phyloP scores from a whole-genome alignment of 2,888 invertebrate genomes.

The Nymphalis urticae region DNA sequence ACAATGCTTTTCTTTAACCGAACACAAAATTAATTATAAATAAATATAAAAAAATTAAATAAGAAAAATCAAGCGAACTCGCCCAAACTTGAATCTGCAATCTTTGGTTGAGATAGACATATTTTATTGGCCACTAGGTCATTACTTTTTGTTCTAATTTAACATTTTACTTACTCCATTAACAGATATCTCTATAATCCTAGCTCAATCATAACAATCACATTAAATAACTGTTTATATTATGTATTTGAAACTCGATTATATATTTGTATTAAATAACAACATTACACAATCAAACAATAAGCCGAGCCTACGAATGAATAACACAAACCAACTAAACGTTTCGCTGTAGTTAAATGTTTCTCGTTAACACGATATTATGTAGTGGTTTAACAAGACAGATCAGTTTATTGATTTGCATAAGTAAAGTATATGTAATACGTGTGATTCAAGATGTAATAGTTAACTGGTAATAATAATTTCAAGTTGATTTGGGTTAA shows the following conservation, averaged over 20 bases:
- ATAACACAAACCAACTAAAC: slow-evolving; percentile 11
- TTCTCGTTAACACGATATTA: slow-evolving; percentile 22
- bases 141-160: background rate
- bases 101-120: background rate
- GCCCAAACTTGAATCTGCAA: too few species aligned
- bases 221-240: background rate
- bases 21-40: too few species aligned
- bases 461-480: too few species aligned
- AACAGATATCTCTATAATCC: background rate
- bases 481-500: too few species aligned
- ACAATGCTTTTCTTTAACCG: too few species aligned
- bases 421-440: slow-evolving; percentile 12
- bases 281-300: slow-evolving; percentile 11
- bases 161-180: background rate
- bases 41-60: too few species aligned
- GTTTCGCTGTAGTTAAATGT: background rate
- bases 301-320: slow-evolving; percentile 17
- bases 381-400: slow-evolving; percentile 24
- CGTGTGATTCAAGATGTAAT: background rate
- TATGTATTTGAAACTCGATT: background rate
- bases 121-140: background rate
- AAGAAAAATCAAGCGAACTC: too few species aligned
- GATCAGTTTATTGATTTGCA: slow-evolving; percentile 18
- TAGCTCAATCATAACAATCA: background rate
- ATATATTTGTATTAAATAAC: background rate